Percentiles rank a stretch among this genome's conserved stretches.
These are phyloP conservation scores for Lacerta bilineata DNA, from an alignment of 2,797 vertebrate species.

Conservation along the genomic window DNA sequence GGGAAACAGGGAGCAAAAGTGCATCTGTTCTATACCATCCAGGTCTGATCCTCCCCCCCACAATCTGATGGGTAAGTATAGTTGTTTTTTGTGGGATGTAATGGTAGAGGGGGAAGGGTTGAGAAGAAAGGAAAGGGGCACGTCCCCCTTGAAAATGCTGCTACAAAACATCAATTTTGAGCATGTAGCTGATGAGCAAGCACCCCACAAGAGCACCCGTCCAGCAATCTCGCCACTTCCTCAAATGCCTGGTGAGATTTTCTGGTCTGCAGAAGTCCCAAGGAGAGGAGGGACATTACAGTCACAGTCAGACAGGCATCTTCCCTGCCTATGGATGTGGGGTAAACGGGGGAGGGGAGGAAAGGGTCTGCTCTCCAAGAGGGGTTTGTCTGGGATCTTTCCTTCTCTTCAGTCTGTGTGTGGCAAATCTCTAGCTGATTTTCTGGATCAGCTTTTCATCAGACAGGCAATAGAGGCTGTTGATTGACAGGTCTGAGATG, in stretches of 20 bases:
- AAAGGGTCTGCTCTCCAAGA: conserved; percentile 76
- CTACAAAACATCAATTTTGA: conserved; percentile 42
- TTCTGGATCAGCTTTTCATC: conserved; percentile 98
- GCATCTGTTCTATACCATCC: conserved; percentile 25
- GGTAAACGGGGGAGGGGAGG: conserved; percentile 54
- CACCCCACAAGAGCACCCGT: conserved; percentile 58
- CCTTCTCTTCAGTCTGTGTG: conserved; percentile 79
- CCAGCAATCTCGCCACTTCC: conserved; percentile 70
- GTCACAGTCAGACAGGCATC: conserved; percentile 54
- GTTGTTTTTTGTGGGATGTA: conserved; percentile 64
- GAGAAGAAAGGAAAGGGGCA: conserved; percentile 47
- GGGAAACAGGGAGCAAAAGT: not conserved
- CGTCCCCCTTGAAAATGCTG: conserved; percentile 61
- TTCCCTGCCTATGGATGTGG: conserved; percentile 68
- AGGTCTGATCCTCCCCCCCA: conserved; percentile 61
- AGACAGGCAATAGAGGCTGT: conserved; percentile 97
- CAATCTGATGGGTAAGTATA: conserved; percentile 66
- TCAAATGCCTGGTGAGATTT: conserved; percentile 70
- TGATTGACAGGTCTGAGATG: conserved; percentile 97
- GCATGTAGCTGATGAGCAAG: conserved; percentile 45
- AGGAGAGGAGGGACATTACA: conserved; percentile 56
- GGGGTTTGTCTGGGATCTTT: conserved; percentile 74
- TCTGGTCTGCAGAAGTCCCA: conserved; percentile 68
- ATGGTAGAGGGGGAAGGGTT: not conserved
- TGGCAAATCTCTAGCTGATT: conserved; percentile 89